A percentile compares a stretch with the other conserved stretches of the same genome.
phyloP scores from a whole-genome alignment of 1,140 invertebrate species.

The Drosophila suzukii region DNA sequence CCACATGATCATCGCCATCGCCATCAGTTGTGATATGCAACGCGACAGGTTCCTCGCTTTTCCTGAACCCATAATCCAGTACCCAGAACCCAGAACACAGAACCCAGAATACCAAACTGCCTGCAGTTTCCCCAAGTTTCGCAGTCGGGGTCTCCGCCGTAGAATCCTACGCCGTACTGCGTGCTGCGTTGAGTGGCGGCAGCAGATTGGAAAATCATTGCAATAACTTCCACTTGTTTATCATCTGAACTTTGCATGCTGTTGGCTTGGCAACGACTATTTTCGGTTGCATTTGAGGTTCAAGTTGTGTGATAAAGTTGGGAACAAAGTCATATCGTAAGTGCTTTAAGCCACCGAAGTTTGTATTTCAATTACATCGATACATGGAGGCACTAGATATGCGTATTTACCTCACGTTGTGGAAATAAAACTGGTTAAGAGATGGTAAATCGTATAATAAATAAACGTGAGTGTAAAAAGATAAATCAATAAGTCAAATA shows the following conservation, averaged over 20 bases:
- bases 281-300: conserved; percentile 16
- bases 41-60: conserved; percentile 25
- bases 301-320: conserved; percentile 7
- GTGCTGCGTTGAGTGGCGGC: conserved; percentile 8
- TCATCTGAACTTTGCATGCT: conserved; percentile 15
- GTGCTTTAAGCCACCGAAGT: background rate
- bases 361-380: conserved; percentile 2
- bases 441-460: background rate
- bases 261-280: conserved; percentile 2
- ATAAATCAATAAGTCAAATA: no score
- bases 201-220: conserved; percentile 39
- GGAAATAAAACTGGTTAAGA: background rate
- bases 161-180: background rate
- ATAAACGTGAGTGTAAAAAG: background rate
- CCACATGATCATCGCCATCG: conserved; percentile 15
- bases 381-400: background rate
- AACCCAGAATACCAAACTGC: no score
- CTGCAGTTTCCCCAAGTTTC: background rate
- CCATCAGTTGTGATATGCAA: conserved; percentile 22
- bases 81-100: background rate
- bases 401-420: background rate
- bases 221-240: conserved; percentile 43
- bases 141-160: background rate
- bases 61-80: background rate
- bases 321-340: conserved; percentile 1